Percentiles rank a stretch among this genome's conserved stretches.
phyloP scores from a whole-genome alignment of 1,140 invertebrate species.

The Thaumatotibia leucotreta region DNA sequence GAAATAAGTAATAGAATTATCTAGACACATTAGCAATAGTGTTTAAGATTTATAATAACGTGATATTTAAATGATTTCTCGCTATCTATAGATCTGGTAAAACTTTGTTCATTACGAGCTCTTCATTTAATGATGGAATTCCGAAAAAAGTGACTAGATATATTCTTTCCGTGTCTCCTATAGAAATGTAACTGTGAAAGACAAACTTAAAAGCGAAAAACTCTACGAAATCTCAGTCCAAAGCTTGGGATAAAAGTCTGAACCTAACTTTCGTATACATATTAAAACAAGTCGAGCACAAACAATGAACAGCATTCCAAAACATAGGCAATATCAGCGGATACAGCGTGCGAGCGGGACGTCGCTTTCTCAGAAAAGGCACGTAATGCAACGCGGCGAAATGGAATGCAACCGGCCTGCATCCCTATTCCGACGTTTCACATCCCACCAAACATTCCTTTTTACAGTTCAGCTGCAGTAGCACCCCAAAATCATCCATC shows the following conservation, averaged over 20 bases:
- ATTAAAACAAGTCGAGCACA: slow-evolving; percentile 64
- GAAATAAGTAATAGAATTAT: too few species aligned
- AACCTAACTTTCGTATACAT: slow-evolving; percentile 53
- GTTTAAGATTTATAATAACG: too few species aligned
- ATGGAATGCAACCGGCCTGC: slow-evolving; percentile 59
- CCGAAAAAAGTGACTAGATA: too few species aligned
- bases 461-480: background rate
- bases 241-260: slow-evolving; percentile 30
- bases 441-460: background rate
- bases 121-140: too few species aligned
- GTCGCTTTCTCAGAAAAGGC: slow-evolving; percentile 65
- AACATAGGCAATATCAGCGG: slow-evolving; percentile 63
- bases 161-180: too few species aligned
- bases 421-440: slow-evolving; percentile 22
- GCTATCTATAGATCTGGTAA: too few species aligned
- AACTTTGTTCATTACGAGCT: too few species aligned
- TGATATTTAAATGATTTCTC: too few species aligned
- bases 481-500: background rate
- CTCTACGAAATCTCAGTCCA: slow-evolving; percentile 20
- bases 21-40: too few species aligned
- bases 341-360: slow-evolving; percentile 63
- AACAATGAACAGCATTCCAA: slow-evolving; percentile 71
- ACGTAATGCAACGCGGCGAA: slow-evolving; percentile 63
- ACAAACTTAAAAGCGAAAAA: too few species aligned
- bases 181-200: too few species aligned